These are phyloP conservation scores for Phainopepla nitens DNA, from an alignment of 2,113 vertebrate genomes.

Conservation along the genomic window DNA sequence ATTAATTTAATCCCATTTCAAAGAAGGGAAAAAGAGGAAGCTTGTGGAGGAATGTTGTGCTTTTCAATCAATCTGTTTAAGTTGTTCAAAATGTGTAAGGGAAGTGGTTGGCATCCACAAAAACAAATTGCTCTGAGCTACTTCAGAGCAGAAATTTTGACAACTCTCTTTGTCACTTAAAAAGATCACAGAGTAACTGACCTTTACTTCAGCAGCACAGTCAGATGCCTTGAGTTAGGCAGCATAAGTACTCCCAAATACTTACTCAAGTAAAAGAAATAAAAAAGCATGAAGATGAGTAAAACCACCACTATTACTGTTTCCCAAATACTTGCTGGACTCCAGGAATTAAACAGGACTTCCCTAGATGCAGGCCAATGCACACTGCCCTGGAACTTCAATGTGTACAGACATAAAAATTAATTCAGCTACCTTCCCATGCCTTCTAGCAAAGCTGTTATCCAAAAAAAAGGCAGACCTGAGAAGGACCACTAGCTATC, in stretches of 20 bases:
- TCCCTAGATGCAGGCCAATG: background rate
- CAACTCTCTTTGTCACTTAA: background rate
- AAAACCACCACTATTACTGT: background rate
- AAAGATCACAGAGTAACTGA: background rate
- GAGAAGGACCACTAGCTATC: background rate
- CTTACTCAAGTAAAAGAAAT: background rate
- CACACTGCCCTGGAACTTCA: background rate
- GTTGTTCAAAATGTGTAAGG: background rate
- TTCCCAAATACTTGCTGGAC: background rate
- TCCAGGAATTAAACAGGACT: background rate
- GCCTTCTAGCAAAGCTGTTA: background rate
- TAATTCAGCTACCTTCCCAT: background rate
- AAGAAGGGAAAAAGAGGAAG: background rate
- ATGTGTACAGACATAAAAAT: background rate
- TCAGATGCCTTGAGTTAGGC: background rate
- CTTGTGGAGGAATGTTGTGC: accelerated
- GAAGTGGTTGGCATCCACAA: background rate
- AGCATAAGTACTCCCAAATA: background rate
- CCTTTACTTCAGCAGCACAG: background rate
- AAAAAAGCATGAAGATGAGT: background rate
- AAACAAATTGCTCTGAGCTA: background rate
- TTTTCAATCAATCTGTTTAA: background rate
- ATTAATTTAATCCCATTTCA: background rate
- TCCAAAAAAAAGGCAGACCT: background rate
- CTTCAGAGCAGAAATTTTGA: background rate